Evolutionary conservation across 2,797 vertebrate species (phyloP), one percentile per base, ranked within the genome.

Genomic region (Lepus townsendii): DNA sequence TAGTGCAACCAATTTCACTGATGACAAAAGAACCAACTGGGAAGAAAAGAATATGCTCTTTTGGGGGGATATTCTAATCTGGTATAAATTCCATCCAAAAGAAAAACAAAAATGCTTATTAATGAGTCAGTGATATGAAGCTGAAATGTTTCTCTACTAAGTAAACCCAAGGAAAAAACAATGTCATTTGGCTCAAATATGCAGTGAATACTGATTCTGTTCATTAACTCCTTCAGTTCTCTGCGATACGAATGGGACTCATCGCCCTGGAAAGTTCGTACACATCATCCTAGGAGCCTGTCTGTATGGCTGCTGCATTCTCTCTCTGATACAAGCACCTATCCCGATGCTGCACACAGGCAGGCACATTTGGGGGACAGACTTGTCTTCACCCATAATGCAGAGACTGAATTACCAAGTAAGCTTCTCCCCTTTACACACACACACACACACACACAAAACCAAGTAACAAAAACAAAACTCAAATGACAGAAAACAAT

Each of bases 381-480:
- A 83, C 26, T 27, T 24, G 24, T 27, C 65, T 88, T 79, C 54
- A 76, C 17, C 38, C 50, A 26, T 65, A 42, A 1, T 22, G 32
- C 54, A 82, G 17, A 73, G 47, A 71, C 35, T 78, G 26, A 85
- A 42, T 14, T 57, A 35, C 57, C 19, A 84, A 83, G 30, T 27
- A 52, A 42, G 47, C 7, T 75, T 57, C 22, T 75, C 9, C 66
- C 2, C 1, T 6, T 63, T 71, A 16, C 1, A 57, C 3, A 3
- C 1, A 0, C 27, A 3, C 47, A 52, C 47, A 57, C 54, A 16
- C 19, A 57, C 13, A 20, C 4, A 9, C 8, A 47, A 75, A 91
- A 89, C 86, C 38, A 66, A 13, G 88, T 32, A 85, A 87, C 7
- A 54, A 30, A 65, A 90, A 76, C 14, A 90, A 92, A 94, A 90